phyloP scores from a whole-genome alignment of 2,888 invertebrate species.

The Synanthedon tipuliformis region DNA sequence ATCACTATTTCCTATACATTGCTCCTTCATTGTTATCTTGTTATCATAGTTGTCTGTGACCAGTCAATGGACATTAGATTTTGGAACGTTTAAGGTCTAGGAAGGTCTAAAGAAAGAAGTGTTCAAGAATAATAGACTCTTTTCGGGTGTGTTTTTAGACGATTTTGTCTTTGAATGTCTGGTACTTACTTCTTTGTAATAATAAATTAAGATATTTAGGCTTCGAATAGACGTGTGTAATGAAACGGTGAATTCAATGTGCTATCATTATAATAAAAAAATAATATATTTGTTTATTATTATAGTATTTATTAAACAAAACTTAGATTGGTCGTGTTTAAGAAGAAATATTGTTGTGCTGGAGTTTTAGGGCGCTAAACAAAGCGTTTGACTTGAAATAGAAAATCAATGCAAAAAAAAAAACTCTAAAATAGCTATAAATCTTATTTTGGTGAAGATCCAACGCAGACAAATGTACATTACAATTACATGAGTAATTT shows the following conservation, averaged over 20 bases:
- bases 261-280: slow-evolving; percentile 23
- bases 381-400: too few relatives aligned
- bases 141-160: slow-evolving; percentile 27
- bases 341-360: neutral
- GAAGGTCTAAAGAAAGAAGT: slow-evolving; percentile 24
- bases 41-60: slow-evolving; percentile 20
- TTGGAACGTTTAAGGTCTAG: slow-evolving; percentile 5
- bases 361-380: too few relatives aligned
- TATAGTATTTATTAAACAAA: slow-evolving; percentile 8
- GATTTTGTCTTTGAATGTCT: slow-evolving; percentile 29
- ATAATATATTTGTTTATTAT: slow-evolving; percentile 3
- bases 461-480: too few relatives aligned
- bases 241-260: slow-evolving; percentile 29
- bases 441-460: too few relatives aligned
- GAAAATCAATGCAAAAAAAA: too few relatives aligned
- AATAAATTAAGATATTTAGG: slow-evolving; percentile 24
- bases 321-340: slow-evolving; percentile 18
- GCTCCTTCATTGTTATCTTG: slow-evolving; percentile 7
- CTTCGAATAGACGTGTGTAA: slow-evolving; percentile 29
- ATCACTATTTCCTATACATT: slow-evolving; percentile 11
- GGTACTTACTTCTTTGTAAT: slow-evolving; percentile 30
- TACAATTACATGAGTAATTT: too few relatives aligned
- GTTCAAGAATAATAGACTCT: slow-evolving; percentile 35
- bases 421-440: too few relatives aligned
- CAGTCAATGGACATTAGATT: slow-evolving; percentile 15